phyloP scores from a whole-genome alignment of 2,113 vertebrate genomes.

The Halichoerus grypus region DNA sequence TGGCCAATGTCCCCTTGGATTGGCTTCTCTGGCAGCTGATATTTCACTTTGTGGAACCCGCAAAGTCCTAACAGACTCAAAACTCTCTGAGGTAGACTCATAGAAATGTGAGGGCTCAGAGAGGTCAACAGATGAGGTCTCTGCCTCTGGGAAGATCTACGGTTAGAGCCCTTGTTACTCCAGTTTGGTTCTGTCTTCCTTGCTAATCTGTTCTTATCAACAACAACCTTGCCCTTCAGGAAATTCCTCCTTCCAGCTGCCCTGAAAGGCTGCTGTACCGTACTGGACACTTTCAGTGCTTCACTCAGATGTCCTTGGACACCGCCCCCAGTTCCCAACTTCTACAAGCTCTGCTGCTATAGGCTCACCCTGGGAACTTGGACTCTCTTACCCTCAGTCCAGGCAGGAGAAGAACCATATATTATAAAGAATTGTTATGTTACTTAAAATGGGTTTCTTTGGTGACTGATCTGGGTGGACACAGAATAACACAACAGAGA shows the following conservation, averaged over 20 bases:
- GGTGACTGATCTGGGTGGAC: not conserved
- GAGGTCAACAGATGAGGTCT: not conserved
- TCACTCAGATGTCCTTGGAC: not conserved
- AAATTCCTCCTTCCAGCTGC: not conserved
- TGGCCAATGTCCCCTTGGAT: not conserved
- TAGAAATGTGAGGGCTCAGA: not conserved
- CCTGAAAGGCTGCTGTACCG: not conserved
- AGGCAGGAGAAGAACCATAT: not conserved
- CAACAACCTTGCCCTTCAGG: not conserved
- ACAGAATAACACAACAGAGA: not conserved
- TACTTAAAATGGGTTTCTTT: not conserved
- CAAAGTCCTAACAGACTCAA: not conserved
- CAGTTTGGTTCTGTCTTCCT: not conserved
- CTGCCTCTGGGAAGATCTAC: not conserved
- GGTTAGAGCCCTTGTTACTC: not conserved
- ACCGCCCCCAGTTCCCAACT: not conserved
- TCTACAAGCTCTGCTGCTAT: not conserved
- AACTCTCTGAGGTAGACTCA: not conserved
- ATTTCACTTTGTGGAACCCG: not conserved
- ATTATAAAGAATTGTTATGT: not conserved
- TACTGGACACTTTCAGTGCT: not conserved
- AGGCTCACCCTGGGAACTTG: not conserved
- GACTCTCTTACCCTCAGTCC: not conserved
- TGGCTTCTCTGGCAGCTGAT: not conserved
- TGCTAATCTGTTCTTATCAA: not conserved